Conservation (phyloP, 2,113 vertebrate genomes). For the Serinus canaria region DNA sequence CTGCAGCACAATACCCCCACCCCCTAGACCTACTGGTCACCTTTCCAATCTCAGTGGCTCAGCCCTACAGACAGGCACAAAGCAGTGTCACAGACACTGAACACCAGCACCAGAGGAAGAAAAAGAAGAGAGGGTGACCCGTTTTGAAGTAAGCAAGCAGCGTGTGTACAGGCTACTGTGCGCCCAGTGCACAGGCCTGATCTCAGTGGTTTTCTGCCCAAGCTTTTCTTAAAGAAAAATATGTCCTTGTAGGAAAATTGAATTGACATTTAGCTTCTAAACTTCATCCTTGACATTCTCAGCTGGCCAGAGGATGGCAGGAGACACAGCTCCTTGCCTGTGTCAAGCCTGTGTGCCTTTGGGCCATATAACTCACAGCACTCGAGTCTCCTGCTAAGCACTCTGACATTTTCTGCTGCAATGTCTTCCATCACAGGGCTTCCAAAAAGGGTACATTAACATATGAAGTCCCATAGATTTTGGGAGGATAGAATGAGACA, state of each 20-base stretch:
- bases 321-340: background rate
- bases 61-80: background rate
- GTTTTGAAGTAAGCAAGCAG: background rate
- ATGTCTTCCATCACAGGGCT: background rate
- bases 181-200: background rate
- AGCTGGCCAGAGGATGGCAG: background rate
- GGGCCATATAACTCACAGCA: background rate
- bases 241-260: background rate
- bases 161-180: background rate
- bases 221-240: background rate
- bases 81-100: rapidly evolving
- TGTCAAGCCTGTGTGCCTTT: background rate
- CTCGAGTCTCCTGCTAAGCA: background rate
- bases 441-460: slow-evolving; percentile 40
- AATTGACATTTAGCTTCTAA: slow-evolving; percentile 9
- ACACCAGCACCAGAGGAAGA: no score
- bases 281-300: background rate
- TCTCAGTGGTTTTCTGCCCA: background rate
- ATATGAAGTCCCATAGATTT: slow-evolving; percentile 4
- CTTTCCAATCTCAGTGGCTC: background rate
- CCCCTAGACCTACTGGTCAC: background rate
- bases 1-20: background rate
- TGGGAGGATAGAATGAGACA: background rate
- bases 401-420: slow-evolving; percentile 6
- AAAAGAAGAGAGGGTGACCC: background rate